Evolutionary conservation across 2,888 invertebrate genomes (phyloP).

Genomic region (Zhengitettix transpicula): DNA sequence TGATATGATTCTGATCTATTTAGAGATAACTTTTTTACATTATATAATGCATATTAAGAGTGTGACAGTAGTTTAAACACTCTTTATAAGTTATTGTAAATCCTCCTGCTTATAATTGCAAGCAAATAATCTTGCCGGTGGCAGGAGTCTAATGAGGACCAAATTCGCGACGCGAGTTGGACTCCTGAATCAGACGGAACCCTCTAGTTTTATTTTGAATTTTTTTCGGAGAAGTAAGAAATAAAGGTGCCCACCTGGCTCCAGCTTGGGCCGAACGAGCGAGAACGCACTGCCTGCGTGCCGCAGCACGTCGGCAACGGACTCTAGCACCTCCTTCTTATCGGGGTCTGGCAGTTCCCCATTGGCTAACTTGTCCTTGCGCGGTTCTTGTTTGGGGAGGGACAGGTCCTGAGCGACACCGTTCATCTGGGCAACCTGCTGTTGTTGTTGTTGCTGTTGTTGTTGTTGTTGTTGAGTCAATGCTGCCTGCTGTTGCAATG

Average conservation of each 20-base stretch:
- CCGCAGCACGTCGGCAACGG: conserved; percentile 50
- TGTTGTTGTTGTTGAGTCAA: conserved; percentile 10
- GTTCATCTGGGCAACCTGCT: conserved; percentile 33
- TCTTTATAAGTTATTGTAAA: too few species aligned
- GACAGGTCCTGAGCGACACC: conserved; percentile 64
- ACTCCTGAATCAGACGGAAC: too few species aligned
- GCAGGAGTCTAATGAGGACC: too few species aligned
- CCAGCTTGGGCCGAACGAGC: conserved; percentile 69
- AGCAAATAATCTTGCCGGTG: too few species aligned
- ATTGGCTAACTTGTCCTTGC: conserved; percentile 17
- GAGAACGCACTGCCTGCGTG: conserved; percentile 76
- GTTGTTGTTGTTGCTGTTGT: conserved; percentile 4
- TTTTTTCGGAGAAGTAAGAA: too few species aligned
- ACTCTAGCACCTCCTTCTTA: conserved; percentile 38
- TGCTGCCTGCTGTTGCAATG: conserved; percentile 54
- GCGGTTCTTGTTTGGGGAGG: conserved; percentile 42
- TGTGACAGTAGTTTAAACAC: too few species aligned
- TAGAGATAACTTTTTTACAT: too few species aligned
- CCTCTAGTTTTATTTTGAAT: too few species aligned
- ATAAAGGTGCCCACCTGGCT: conserved; percentile 36
- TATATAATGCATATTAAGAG: too few species aligned
- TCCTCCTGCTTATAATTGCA: too few species aligned
- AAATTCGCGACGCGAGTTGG: too few species aligned
- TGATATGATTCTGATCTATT: too few species aligned
- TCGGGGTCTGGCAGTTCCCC: conserved; percentile 14